A percentile compares a stretch with the other conserved stretches of the same genome.
These are phyloP conservation scores for Periophthalmus magnuspinnatus DNA, from an alignment of 2,797 vertebrate genomes.

Conservation along the genomic window DNA sequence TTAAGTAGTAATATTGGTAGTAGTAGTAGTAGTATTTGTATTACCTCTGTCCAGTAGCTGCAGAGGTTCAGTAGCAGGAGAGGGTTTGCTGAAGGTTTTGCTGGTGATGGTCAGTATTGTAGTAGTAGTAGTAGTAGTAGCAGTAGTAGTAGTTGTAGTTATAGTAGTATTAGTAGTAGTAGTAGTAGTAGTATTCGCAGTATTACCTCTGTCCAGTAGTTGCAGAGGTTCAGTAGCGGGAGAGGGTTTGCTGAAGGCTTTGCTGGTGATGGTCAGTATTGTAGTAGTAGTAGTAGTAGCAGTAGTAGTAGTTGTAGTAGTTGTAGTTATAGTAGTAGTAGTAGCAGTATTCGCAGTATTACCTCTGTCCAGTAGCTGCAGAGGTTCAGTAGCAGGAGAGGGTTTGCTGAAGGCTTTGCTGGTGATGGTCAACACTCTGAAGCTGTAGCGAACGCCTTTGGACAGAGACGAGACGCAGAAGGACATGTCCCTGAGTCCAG, in stretches of 20 bases:
- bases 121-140: neutral
- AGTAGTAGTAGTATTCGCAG: neutral
- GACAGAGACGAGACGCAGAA: constrained; percentile 84
- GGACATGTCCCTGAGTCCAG: constrained; percentile 81
- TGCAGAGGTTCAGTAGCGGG: constrained; percentile 83
- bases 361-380: constrained; percentile 89
- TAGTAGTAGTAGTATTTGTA: neutral
- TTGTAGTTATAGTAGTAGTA: too few species aligned
- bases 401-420: constrained; percentile 94
- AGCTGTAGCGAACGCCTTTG: constrained; percentile 87
- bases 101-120: constrained; percentile 78
- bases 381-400: constrained; percentile 82
- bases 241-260: constrained; percentile 92
- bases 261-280: constrained; percentile 79
- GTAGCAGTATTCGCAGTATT: neutral
- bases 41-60: constrained; percentile 88
- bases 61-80: constrained; percentile 81
- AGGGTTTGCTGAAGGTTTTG: constrained; percentile 93
- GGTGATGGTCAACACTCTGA: constrained; percentile 90
- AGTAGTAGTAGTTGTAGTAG: too few species aligned
- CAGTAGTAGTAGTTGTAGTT: neutral
- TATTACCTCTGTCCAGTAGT: constrained; percentile 85
- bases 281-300: neutral
- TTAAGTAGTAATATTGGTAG: neutral
- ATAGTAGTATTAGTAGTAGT: neutral